Conservation (phyloP, 2,113 vertebrate species). For the Lepus americanus region DNA sequence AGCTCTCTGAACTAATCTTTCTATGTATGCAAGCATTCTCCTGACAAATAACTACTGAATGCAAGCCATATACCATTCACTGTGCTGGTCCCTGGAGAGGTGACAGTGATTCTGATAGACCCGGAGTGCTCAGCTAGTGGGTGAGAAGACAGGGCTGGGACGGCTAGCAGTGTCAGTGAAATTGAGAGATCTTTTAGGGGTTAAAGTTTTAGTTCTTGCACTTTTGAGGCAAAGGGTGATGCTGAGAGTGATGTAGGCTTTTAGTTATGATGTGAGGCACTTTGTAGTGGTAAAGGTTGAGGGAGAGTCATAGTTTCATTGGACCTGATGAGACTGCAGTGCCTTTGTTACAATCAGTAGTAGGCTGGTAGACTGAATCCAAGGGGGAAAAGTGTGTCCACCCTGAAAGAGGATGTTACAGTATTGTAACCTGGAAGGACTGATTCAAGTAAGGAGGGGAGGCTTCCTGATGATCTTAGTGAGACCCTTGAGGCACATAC, state of each 20-base stretch:
- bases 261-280: not conserved
- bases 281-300: not conserved
- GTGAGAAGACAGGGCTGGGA: too few species aligned
- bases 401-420: not conserved
- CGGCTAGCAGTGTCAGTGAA: not conserved
- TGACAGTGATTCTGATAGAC: not conserved
- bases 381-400: not conserved
- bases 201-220: not conserved
- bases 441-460: not conserved
- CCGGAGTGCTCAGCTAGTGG: too few species aligned
- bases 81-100: not conserved
- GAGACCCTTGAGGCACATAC: not conserved
- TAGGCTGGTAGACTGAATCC: not conserved
- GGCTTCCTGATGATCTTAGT: not conserved
- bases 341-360: not conserved
- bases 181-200: not conserved
- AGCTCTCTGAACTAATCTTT: not conserved
- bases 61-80: not conserved
- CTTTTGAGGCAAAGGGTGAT: too few species aligned
- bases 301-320: not conserved
- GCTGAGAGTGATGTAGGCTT: too few species aligned
- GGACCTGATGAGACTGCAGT: not conserved
- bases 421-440: too few species aligned
- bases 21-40: not conserved
- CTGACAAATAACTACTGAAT: not conserved